Evolutionary conservation across 2,113 vertebrate species (phyloP).

Genomic region (Pterocles burchelli): DNA sequence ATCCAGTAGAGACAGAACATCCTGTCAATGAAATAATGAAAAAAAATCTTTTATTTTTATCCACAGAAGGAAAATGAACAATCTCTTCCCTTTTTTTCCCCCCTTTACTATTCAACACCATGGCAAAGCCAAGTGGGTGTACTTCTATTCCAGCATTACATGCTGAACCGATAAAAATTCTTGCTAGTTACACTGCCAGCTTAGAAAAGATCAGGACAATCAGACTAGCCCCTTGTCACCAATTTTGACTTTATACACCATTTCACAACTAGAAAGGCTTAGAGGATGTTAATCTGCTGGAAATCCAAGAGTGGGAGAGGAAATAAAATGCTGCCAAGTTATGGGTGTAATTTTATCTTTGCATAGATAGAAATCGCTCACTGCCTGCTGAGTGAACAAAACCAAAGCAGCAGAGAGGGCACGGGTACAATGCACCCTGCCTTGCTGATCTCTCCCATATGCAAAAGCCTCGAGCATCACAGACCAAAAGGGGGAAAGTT

Average conservation of each 20-base stretch:
- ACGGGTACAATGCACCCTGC: background rate
- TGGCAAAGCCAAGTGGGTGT: background rate
- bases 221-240: background rate
- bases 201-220: background rate
- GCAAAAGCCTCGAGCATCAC: background rate
- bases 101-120: background rate
- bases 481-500: background rate
- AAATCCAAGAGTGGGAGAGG: conserved; percentile 32
- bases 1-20: background rate
- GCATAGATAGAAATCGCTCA: background rate
- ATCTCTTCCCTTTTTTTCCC: background rate
- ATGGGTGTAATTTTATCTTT: background rate
- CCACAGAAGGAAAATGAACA: background rate
- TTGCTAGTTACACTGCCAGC: background rate
- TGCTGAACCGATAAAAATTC: background rate
- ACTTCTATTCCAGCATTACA: background rate
- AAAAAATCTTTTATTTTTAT: background rate
- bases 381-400: background rate
- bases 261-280: conserved; percentile 44
- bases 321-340: conserved; percentile 27
- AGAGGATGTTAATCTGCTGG: background rate
- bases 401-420: background rate
- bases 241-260: conserved; percentile 32
- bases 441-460: background rate
- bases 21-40: background rate